phyloP scores from a whole-genome alignment of 2,888 invertebrate species.

The Encarsia formosa region DNA sequence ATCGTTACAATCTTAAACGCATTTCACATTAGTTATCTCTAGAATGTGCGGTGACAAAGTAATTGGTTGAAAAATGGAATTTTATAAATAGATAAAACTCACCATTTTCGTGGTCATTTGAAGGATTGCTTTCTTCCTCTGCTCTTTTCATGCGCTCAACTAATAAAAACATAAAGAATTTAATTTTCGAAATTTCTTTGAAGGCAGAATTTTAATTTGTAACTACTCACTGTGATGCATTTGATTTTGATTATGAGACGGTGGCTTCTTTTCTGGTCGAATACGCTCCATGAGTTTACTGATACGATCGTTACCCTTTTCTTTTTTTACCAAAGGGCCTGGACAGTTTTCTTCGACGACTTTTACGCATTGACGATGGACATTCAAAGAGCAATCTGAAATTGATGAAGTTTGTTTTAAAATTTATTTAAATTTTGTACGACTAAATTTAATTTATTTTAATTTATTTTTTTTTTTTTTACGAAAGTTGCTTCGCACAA shows the following conservation, averaged over 20 bases:
- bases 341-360: slow-evolving; percentile 79
- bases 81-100: slow-evolving; percentile 29
- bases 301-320: slow-evolving; percentile 66
- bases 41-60: neutral
- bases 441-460: too few species aligned
- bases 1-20: neutral
- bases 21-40: neutral
- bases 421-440: neutral
- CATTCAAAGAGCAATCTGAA: slow-evolving; percentile 82
- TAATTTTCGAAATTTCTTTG: neutral
- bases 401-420: slow-evolving; percentile 20
- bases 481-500: too few species aligned
- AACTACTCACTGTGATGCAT: slow-evolving; percentile 38
- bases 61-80: too few species aligned
- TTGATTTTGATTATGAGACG: slow-evolving; percentile 49
- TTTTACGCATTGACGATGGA: slow-evolving; percentile 79
- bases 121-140: slow-evolving; percentile 41
- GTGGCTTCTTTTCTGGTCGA: slow-evolving; percentile 54
- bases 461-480: too few species aligned
- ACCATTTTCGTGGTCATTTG: slow-evolving; percentile 50
- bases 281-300: slow-evolving; percentile 71
- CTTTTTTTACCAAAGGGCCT: slow-evolving; percentile 61
- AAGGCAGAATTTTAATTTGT: neutral
- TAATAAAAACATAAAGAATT: slow-evolving; percentile 29
- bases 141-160: slow-evolving; percentile 49